A percentile compares a stretch with the other conserved stretches of the same genome.
Evolutionary conservation across 2,888 invertebrate species (phyloP).

Genomic region (Tiliacea citrago): DNA sequence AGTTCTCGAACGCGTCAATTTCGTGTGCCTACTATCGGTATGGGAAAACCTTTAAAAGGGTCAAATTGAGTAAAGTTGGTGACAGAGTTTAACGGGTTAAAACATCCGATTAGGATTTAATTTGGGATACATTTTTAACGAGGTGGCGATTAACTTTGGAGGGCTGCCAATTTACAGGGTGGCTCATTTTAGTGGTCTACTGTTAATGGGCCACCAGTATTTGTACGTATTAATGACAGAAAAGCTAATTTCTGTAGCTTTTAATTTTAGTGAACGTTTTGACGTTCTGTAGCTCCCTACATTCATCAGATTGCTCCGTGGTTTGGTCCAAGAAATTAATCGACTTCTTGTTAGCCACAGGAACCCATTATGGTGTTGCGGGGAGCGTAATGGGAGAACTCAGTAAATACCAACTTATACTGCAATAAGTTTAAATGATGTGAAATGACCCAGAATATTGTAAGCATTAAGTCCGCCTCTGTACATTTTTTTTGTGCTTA

Average conservation of each 20-base stretch:
- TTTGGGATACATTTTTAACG: background rate
- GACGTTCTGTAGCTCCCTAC: background rate
- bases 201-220: background rate
- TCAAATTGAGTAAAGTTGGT: conserved; percentile 29
- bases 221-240: background rate
- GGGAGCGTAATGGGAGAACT: background rate
- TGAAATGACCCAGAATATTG: background rate
- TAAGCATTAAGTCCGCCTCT: too few species aligned
- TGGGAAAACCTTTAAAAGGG: conserved; percentile 20
- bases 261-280: background rate
- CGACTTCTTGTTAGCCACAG: background rate
- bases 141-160: background rate
- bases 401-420: background rate
- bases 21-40: conserved; percentile 10
- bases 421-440: background rate
- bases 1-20: conserved; percentile 43
- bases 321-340: background rate
- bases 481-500: too few species aligned
- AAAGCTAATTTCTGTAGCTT: background rate
- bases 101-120: conserved; percentile 8
- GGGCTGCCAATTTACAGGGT: background rate
- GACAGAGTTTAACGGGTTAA: conserved; percentile 4
- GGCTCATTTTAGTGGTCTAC: background rate
- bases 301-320: background rate
- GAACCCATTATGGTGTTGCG: background rate